Conservation (phyloP, 2,113 vertebrate genomes). For the Callipepla squamata region DNA sequence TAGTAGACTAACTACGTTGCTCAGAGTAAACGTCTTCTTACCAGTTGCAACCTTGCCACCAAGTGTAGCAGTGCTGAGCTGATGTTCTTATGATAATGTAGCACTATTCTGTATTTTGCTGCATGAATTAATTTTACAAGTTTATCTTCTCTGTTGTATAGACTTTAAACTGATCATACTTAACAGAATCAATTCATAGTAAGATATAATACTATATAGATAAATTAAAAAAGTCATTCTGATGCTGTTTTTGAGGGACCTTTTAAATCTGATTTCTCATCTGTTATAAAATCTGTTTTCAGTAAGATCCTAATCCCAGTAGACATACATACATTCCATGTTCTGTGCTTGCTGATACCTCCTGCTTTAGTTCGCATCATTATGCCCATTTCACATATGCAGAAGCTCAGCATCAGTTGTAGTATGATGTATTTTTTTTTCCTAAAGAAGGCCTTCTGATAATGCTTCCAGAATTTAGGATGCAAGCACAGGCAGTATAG, state of each 20-base stretch:
- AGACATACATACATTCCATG: accelerated
- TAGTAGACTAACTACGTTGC: accelerated
- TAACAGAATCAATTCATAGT: not conserved
- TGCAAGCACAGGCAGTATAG: not conserved
- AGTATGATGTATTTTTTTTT: not conserved
- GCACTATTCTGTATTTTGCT: not conserved
- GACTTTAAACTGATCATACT: not conserved
- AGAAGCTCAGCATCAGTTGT: accelerated
- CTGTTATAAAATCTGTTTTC: not conserved
- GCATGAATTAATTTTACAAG: not conserved
- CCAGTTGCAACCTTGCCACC: not conserved
- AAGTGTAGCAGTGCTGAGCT: not conserved
- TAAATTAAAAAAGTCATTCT: not conserved
- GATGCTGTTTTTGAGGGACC: not conserved
- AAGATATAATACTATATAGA: accelerated
- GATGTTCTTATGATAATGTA: not conserved
- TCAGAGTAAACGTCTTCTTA: not conserved
- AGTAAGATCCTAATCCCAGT: not conserved
- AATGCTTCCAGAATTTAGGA: not conserved
- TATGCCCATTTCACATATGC: not conserved
- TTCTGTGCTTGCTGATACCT: accelerated
- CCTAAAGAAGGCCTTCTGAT: not conserved
- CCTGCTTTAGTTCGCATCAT: not conserved
- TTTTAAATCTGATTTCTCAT: not conserved
- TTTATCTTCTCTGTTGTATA: not conserved